These are phyloP conservation scores for Hetaerina americana DNA, from an alignment of 1,140 invertebrate genomes.

Conservation along the genomic window DNA sequence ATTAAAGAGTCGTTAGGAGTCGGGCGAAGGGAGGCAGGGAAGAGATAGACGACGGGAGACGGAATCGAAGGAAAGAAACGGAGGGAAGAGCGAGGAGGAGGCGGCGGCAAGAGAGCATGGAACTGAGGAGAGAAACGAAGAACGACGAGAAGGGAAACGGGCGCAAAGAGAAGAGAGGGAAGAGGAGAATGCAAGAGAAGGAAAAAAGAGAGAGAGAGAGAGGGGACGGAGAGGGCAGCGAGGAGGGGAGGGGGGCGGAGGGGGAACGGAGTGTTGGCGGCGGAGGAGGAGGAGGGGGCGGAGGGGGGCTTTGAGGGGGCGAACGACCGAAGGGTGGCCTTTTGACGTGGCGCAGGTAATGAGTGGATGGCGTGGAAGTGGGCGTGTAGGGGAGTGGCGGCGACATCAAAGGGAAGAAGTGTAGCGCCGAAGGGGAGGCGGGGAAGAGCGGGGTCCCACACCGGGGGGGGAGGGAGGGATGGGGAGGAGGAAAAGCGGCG, in stretches of 20 bases:
- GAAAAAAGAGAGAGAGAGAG: not conserved
- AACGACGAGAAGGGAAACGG: not conserved
- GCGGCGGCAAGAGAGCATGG: too few relatives aligned
- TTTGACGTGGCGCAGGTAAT: not conserved
- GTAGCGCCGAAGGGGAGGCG: not conserved
- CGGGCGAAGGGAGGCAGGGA: too few relatives aligned
- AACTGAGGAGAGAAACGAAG: not conserved
- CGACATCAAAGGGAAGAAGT: not conserved
- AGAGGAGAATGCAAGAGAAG: not conserved
- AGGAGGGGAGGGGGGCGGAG: not conserved
- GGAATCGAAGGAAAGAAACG: not conserved
- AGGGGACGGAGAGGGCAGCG: not conserved
- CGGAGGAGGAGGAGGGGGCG: too few relatives aligned
- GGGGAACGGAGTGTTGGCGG: not conserved
- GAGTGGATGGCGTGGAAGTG: not conserved
- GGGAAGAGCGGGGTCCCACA: too few relatives aligned
- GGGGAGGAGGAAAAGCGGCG: not conserved
- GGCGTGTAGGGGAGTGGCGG: not conserved
- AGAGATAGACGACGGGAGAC: not conserved
- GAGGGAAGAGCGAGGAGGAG: not conserved
- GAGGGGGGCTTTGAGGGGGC: too few relatives aligned
- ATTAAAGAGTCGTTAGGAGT: too few relatives aligned
- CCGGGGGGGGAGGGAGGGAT: not conserved
- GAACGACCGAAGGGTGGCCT: too few relatives aligned
- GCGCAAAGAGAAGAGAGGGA: too few relatives aligned